These are phyloP conservation scores for Panulirus ornatus DNA, from an alignment of 1,140 invertebrate genomes.

Conservation along the genomic window DNA sequence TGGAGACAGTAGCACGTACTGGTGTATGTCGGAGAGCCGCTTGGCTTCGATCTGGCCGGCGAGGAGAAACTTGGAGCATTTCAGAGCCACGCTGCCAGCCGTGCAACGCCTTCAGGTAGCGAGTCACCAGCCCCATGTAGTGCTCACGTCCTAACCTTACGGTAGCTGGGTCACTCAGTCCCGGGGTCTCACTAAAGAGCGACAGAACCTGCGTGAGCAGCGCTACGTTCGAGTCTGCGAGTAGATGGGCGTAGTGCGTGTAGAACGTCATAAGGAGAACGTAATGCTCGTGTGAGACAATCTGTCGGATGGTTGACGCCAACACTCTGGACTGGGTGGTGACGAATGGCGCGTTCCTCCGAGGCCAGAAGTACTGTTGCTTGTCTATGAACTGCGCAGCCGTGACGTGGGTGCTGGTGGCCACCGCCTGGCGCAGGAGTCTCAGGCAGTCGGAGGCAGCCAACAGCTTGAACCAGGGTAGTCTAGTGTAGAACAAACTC, in stretches of 20 bases:
- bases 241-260: neutral
- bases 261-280: slow-evolving; percentile 15
- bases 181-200: neutral
- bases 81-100: neutral
- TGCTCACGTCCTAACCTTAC: neutral
- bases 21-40: neutral
- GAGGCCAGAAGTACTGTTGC: neutral
- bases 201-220: neutral
- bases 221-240: neutral
- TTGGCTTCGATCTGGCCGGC: neutral
- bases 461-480: slow-evolving; percentile 6
- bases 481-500: neutral
- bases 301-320: slow-evolving; percentile 2
- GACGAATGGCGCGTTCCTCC: neutral
- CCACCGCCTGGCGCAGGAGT: slow-evolving; percentile 9
- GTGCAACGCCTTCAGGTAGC: slow-evolving; percentile 14
- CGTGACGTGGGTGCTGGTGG: neutral
- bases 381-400: slow-evolving; percentile 9
- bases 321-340: neutral
- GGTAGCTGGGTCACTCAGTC: neutral
- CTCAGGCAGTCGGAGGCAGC: neutral
- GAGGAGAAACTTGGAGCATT: neutral
- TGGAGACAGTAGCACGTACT: neutral
- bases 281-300: slow-evolving; percentile 4
- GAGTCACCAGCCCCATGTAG: slow-evolving; percentile 2